phyloP scores from a whole-genome alignment of 1,140 invertebrate species.

The Acyrthosiphon pisum region DNA sequence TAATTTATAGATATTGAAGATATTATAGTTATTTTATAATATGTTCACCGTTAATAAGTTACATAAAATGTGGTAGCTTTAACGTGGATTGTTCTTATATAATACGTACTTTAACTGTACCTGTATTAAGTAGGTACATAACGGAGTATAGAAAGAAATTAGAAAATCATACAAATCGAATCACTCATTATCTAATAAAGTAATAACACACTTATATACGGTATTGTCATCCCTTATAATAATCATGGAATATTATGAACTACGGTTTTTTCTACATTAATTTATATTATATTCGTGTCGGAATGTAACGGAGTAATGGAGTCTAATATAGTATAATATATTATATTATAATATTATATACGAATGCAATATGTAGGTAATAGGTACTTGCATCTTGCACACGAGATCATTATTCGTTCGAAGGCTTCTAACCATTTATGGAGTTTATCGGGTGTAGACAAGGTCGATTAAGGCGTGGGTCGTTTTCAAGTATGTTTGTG shows the following conservation, averaged over 20 bases:
- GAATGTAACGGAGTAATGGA: background rate
- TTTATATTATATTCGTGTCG: background rate
- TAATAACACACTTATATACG: too few species aligned
- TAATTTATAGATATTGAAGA: background rate
- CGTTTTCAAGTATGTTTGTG: slow-evolving; percentile 21
- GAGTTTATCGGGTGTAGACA: slow-evolving; percentile 52
- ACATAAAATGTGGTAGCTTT: background rate
- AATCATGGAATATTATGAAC: background rate
- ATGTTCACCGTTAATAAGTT: background rate
- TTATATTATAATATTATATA: background rate
- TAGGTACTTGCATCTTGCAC: slow-evolving; percentile 25
- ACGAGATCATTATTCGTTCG: slow-evolving; percentile 30
- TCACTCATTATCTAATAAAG: background rate
- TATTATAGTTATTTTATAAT: background rate
- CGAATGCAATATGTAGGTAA: background rate
- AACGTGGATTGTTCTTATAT: background rate
- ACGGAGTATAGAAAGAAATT: background rate
- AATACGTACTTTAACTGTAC: background rate
- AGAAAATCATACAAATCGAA: background rate
- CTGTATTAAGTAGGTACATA: too few species aligned
- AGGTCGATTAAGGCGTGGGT: slow-evolving; percentile 54
- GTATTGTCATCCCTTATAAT: background rate
- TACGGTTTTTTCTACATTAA: background rate
- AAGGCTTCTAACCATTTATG: slow-evolving; percentile 54
- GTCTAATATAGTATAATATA: background rate